These are phyloP conservation scores for Propithecus coquereli DNA, from an alignment of 2,113 vertebrate species.

Conservation along the genomic window DNA sequence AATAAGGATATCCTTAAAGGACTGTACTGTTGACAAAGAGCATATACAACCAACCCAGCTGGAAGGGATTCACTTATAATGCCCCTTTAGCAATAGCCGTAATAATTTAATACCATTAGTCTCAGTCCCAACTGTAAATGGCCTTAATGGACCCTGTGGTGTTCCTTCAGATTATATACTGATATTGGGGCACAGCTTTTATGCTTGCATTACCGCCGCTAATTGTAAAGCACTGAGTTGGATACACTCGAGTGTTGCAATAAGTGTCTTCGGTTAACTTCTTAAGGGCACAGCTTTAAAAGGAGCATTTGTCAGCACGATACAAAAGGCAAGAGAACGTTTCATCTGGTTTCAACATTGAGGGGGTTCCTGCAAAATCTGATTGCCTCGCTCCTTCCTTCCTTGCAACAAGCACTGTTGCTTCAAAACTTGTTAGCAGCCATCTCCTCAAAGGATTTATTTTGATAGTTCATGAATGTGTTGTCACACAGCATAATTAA, in stretches of 20 bases:
- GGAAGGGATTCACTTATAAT: constrained; percentile 73
- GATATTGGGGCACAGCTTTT: constrained; percentile 63
- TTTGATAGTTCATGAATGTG: constrained; percentile 78
- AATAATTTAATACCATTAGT: constrained; percentile 74
- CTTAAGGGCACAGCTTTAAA: constrained; percentile 63
- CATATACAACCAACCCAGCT: constrained; percentile 52
- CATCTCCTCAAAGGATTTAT: constrained; percentile 79
- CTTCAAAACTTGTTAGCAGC: constrained; percentile 76
- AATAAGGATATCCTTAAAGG: constrained; percentile 67
- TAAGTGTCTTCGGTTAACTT: constrained; percentile 66
- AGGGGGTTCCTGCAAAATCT: constrained; percentile 43
- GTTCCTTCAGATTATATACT: constrained; percentile 65
- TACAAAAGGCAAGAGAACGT: constrained; percentile 28
- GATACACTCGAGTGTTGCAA: constrained; percentile 56
- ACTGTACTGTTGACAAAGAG: constrained; percentile 62
- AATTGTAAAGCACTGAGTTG: constrained; percentile 69
- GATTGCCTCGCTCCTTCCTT: constrained; percentile 22
- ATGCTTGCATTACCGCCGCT: constrained; percentile 43
- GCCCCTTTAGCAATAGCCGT: constrained; percentile 58
- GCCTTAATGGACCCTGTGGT: constrained; percentile 76
- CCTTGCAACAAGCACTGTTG: constrained; percentile 61
- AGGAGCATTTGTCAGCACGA: constrained; percentile 60
- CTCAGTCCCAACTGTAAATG: constrained; percentile 75
- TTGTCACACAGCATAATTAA: constrained; percentile 79
- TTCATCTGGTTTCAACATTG: constrained; percentile 54